Conservation (phyloP, 2,888 invertebrate genomes). For the Athalia rosae region DNA sequence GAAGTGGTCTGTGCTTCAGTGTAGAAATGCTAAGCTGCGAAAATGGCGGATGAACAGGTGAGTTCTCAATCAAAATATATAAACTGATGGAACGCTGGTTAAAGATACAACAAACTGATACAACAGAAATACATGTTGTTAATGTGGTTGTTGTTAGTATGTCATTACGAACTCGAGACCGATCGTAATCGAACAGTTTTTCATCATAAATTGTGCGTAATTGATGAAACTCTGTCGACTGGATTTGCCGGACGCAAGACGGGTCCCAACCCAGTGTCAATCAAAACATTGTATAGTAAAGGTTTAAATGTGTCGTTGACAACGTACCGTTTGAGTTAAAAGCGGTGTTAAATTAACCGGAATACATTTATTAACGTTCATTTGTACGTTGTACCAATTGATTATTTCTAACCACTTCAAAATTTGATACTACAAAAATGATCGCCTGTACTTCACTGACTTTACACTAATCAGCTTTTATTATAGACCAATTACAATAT, state of each 20-base stretch:
- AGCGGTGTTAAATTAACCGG: not conserved
- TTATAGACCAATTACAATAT: not conserved
- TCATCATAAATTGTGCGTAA: conserved; percentile 42
- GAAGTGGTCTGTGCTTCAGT: conserved; percentile 53
- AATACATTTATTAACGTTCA: conserved; percentile 2
- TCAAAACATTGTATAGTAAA: conserved; percentile 46
- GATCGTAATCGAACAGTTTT: conserved; percentile 16
- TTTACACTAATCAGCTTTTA: not conserved
- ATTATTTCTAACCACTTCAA: not conserved
- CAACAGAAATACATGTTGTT: conserved; percentile 2
- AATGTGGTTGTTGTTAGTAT: not conserved
- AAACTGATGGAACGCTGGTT: conserved; percentile 29
- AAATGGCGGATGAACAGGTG: conserved; percentile 89
- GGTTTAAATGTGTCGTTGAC: conserved; percentile 16
- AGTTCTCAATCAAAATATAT: conserved; percentile 73
- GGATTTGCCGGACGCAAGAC: conserved; percentile 53
- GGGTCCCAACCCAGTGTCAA: conserved; percentile 51
- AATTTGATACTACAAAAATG: not conserved
- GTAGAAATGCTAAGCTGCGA: conserved; percentile 74
- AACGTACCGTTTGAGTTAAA: conserved; percentile 10
- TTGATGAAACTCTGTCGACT: conserved; percentile 40
- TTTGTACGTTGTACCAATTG: not conserved
- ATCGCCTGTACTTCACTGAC: not conserved
- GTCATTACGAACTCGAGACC: not conserved
- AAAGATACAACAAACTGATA: not conserved